Conservation (phyloP, 1,140 invertebrate species). For the Zaprionus inermis region DNA sequence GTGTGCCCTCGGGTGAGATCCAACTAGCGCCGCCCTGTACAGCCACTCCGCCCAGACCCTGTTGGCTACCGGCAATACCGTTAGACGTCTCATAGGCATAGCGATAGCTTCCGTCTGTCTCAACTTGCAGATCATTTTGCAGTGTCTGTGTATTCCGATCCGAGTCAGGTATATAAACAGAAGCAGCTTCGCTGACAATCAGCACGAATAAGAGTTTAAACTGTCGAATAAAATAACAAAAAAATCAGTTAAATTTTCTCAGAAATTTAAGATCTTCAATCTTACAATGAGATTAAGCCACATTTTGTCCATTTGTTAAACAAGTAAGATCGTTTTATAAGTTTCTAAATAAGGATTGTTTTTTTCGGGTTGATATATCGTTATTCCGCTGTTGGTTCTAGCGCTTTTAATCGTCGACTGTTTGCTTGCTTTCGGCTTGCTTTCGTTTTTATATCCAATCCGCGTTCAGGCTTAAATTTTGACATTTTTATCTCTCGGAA, state of each 20-base stretch:
- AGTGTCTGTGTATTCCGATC: slow-evolving; percentile 65
- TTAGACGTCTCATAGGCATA: slow-evolving; percentile 86
- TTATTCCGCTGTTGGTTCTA: slow-evolving; percentile 62
- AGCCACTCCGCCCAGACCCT: slow-evolving; percentile 79
- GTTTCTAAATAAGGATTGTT: neutral
- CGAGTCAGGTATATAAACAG: slow-evolving; percentile 62
- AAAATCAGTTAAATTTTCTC: slow-evolving; percentile 13
- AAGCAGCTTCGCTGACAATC: slow-evolving; percentile 36
- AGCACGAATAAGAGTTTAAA: slow-evolving; percentile 39
- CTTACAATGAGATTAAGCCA: slow-evolving; percentile 59
- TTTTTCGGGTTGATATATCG: slow-evolving; percentile 6
- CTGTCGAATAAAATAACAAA: slow-evolving; percentile 30
- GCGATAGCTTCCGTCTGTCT: slow-evolving; percentile 85
- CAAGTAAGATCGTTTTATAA: slow-evolving; percentile 1
- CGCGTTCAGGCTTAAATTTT: slow-evolving; percentile 47
- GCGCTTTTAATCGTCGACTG: slow-evolving; percentile 59
- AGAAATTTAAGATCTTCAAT: neutral
- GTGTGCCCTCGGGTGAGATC: slow-evolving; percentile 83
- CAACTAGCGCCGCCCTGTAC: slow-evolving; percentile 69
- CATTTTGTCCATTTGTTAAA: slow-evolving; percentile 29
- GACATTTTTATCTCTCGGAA: slow-evolving; percentile 43
- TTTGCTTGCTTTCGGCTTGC: slow-evolving; percentile 61
- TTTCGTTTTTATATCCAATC: slow-evolving; percentile 79
- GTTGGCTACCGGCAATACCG: slow-evolving; percentile 86
- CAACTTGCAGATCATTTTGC: slow-evolving; percentile 68